These are phyloP conservation scores for Tinea trinotella DNA, from an alignment of 2,888 invertebrate genomes.

Conservation along the genomic window DNA sequence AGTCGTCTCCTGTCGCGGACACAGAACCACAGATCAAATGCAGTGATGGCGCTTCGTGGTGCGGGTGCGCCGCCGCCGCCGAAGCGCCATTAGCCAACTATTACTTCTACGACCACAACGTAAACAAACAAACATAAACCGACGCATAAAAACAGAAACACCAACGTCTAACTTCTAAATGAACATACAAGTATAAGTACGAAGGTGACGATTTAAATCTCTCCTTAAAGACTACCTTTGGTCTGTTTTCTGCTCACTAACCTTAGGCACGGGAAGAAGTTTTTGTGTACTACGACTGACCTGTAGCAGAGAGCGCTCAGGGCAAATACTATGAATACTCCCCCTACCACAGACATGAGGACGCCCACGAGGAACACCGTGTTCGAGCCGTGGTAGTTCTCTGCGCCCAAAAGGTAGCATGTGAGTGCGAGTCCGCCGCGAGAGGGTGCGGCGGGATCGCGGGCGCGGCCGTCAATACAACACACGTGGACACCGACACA, in stretches of 20 bases:
- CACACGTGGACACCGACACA: constrained; percentile 21
- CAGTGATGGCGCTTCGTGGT: constrained; percentile 60
- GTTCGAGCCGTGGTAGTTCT: constrained; percentile 97
- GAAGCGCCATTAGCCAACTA: constrained; percentile 64
- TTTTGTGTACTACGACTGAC: constrained; percentile 99
- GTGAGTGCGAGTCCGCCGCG: constrained; percentile 37
- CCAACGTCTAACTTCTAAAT: constrained; percentile 69
- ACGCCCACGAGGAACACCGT: constrained; percentile 97
- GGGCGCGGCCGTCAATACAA: constrained; percentile 29
- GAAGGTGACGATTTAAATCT: constrained; percentile 73
- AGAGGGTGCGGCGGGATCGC: constrained; percentile 23
- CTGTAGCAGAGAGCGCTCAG: constrained; percentile 99
- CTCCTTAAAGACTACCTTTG: constrained; percentile 77
- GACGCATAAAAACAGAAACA: constrained; percentile 67
- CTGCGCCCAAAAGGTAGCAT: constrained; percentile 75
- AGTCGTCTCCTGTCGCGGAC: constrained; percentile 34
- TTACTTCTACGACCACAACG: constrained; percentile 68
- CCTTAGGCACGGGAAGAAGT: constrained; percentile 98
- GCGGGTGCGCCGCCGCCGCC: constrained; percentile 33
- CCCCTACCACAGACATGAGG: constrained; percentile 99
- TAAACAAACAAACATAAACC: constrained; percentile 58
- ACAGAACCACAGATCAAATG: constrained; percentile 73
- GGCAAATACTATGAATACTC: constrained; percentile 98
- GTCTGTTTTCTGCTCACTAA: constrained; percentile 93
- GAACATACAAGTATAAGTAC: constrained; percentile 72